Percentiles rank a stretch among this genome's conserved stretches.
These are phyloP conservation scores for Ptychobarbus kaznakovi DNA, from an alignment of 2,797 vertebrate species.

Conservation along the genomic window DNA sequence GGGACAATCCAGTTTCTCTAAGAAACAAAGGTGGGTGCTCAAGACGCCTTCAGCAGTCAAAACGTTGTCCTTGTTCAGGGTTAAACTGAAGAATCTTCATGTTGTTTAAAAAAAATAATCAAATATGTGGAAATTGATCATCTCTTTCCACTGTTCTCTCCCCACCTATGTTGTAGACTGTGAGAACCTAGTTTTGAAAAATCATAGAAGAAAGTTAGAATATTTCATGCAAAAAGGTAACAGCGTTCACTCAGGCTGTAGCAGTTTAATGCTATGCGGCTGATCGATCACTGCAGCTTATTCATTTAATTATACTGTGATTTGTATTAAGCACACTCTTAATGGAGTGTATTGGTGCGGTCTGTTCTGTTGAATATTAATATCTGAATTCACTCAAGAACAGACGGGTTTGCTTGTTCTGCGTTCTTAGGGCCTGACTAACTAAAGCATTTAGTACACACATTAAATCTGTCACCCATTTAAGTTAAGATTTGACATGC, in stretches of 20 bases:
- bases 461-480: not conserved
- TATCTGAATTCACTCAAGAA: not conserved
- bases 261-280: not conserved
- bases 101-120: not conserved
- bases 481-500: not conserved
- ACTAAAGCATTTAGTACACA: constrained; percentile 25
- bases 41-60: not conserved
- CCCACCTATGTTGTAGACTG: constrained; percentile 82
- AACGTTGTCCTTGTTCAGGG: not conserved
- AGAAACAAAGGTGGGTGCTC: constrained; percentile 74
- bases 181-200: constrained; percentile 86
- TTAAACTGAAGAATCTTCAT: not conserved
- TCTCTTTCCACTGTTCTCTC: constrained; percentile 37
- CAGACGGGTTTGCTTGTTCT: not conserved
- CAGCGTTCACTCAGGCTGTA: constrained; percentile 22
- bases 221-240: constrained; percentile 96
- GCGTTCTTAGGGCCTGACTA: not conserved
- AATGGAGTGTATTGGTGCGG: constrained; percentile 3
- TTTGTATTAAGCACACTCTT: constrained; percentile 6
- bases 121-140: not conserved
- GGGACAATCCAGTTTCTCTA: constrained; percentile 52
- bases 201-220: constrained; percentile 90
- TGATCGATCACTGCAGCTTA: not conserved
- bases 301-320: not conserved
- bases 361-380: not conserved